Conservation (phyloP, 35 echinoderm and acorn worm genomes). For the Holothuria glaberrima region DNA sequence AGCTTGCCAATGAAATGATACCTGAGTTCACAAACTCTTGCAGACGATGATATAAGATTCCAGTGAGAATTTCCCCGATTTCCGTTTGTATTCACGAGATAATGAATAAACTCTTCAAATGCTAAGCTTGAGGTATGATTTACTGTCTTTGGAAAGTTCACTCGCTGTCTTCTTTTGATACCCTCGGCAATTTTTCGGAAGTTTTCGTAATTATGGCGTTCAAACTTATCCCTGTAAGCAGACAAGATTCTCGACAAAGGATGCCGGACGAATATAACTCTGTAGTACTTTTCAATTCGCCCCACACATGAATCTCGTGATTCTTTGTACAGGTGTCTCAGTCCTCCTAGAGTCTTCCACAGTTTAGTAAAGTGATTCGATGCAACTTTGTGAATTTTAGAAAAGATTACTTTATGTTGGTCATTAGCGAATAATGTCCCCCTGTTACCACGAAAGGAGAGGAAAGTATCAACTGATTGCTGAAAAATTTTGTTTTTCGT, state of each 20-base stretch:
- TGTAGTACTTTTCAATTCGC: neutral
- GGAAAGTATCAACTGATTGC: neutral
- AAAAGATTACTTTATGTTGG: neutral
- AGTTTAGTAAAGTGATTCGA: conserved; percentile 22
- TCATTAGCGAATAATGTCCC: conserved; percentile 26
- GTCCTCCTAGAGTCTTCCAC: neutral
- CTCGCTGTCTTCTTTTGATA: too few relatives aligned
- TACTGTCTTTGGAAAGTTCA: too few relatives aligned
- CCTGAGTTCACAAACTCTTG: too few relatives aligned
- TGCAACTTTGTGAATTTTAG: conserved; percentile 25
- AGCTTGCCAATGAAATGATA: too few relatives aligned
- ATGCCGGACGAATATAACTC: conserved; percentile 34
- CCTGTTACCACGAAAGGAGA: neutral
- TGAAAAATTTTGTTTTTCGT: neutral
- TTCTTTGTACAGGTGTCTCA: neutral
- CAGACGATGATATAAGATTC: too few relatives aligned
- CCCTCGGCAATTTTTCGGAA: too few relatives aligned
- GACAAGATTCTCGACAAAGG: conserved; percentile 24
- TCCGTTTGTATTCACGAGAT: too few relatives aligned
- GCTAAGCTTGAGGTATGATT: too few relatives aligned
- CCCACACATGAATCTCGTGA: neutral
- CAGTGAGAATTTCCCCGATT: too few relatives aligned
- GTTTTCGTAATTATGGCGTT: too few relatives aligned
- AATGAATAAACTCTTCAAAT: too few relatives aligned
- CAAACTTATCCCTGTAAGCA: conserved; percentile 47